phyloP scores from a whole-genome alignment of 2,888 invertebrate genomes.

The Drosophila incognita region DNA sequence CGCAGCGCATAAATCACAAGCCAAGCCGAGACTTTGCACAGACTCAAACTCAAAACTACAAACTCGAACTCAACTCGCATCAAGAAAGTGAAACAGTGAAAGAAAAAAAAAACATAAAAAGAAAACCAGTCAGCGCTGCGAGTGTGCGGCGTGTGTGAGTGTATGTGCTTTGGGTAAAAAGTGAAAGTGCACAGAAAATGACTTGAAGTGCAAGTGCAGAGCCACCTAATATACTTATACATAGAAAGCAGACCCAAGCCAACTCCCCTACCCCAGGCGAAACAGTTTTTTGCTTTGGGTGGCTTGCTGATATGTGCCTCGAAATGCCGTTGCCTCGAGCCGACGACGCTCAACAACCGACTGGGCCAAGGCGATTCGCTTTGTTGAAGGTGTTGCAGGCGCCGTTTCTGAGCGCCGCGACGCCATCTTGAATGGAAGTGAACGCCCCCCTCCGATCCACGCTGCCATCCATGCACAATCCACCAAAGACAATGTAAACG shows the following conservation, averaged over 20 bases:
- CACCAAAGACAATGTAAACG: slow-evolving; percentile 75
- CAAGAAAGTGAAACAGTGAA: slow-evolving; percentile 53
- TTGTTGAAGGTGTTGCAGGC: slow-evolving; percentile 28
- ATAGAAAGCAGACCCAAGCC: slow-evolving; percentile 14
- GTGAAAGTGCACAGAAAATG: slow-evolving; percentile 77
- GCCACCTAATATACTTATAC: slow-evolving; percentile 6
- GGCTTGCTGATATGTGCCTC: slow-evolving; percentile 36
- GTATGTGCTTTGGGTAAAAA: slow-evolving; percentile 43
- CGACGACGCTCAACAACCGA: slow-evolving; percentile 31
- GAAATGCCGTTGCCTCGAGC: slow-evolving; percentile 42
- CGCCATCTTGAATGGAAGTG: slow-evolving; percentile 72
- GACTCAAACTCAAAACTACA: slow-evolving; percentile 34
- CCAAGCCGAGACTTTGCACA: slow-evolving; percentile 40
- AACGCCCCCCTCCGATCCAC: slow-evolving; percentile 23
- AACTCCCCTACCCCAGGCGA: not conserved
- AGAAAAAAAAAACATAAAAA: slow-evolving; percentile 32
- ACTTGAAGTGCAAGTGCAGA: slow-evolving; percentile 74
- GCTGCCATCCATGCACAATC: slow-evolving; percentile 30
- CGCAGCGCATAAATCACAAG: slow-evolving; percentile 77
- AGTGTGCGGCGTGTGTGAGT: slow-evolving; percentile 11
- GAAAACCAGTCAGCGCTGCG: slow-evolving; percentile 9
- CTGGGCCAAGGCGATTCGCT: slow-evolving; percentile 34
- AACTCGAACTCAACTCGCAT: slow-evolving; percentile 28
- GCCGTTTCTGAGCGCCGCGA: slow-evolving; percentile 47
- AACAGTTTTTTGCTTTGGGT: slow-evolving; percentile 3